phyloP scores from a whole-genome alignment of 2,113 vertebrate genomes.

The Microtus montanus region DNA sequence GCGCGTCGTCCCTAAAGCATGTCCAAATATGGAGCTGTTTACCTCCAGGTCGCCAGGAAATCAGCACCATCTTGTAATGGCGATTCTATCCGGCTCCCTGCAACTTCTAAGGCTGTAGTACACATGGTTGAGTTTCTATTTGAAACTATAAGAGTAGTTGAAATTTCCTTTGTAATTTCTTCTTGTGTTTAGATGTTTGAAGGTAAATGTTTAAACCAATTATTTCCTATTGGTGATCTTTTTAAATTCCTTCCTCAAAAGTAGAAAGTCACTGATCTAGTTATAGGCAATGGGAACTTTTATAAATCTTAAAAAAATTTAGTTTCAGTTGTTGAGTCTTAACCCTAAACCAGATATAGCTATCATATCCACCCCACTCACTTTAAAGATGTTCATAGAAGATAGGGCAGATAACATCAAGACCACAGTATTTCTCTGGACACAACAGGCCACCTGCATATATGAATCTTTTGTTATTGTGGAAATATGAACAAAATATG shows the following conservation, averaged over 20 bases:
- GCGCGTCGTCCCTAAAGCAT: no score
- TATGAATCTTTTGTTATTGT: background rate
- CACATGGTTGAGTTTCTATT: background rate
- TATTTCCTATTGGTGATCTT: background rate
- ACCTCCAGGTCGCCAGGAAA: no score
- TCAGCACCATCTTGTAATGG: no score
- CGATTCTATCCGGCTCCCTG: no score
- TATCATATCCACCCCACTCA: background rate
- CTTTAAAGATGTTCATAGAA: background rate
- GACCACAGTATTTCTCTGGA: background rate
- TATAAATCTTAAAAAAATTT: background rate
- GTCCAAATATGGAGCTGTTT: no score
- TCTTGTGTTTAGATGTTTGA: background rate
- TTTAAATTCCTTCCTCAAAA: slow-evolving; percentile 13
- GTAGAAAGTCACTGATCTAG: background rate
- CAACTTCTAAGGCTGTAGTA: background rate
- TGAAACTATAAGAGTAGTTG: background rate
- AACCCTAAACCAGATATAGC: background rate
- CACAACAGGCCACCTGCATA: background rate
- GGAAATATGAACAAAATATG: background rate
- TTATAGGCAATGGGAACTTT: background rate
- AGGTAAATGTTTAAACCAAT: background rate
- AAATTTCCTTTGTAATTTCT: background rate
- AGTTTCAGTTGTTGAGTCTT: background rate
- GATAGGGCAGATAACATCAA: background rate